phyloP scores from a whole-genome alignment of 2,888 invertebrate species.

The Parnassius glacialis region DNA sequence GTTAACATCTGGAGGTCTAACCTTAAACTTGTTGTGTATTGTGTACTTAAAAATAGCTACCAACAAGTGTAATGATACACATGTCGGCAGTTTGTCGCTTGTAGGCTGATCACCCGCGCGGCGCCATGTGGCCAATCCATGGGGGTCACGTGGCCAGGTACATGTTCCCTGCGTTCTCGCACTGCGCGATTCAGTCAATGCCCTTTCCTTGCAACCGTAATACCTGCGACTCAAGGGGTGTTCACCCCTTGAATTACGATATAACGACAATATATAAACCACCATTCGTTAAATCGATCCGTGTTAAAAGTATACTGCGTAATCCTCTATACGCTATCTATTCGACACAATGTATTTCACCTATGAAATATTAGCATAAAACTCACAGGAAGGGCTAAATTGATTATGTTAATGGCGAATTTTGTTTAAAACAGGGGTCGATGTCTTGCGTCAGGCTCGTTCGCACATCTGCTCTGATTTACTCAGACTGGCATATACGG shows the following conservation, averaged over 20 bases:
- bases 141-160: constrained; percentile 67
- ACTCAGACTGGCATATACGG: constrained; percentile 44
- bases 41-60: constrained; percentile 39
- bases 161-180: constrained; percentile 29
- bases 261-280: constrained; percentile 10
- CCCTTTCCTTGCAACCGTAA: constrained; percentile 29
- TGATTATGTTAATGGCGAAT: constrained; percentile 57
- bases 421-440: constrained; percentile 47
- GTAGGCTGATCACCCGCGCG: constrained; percentile 51
- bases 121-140: constrained; percentile 56
- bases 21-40: constrained; percentile 44
- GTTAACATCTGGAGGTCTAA: constrained; percentile 46
- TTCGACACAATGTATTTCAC: constrained; percentile 40
- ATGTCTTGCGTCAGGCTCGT: constrained; percentile 49
- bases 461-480: constrained; percentile 74
- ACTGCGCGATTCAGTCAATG: constrained; percentile 51
- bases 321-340: constrained; percentile 12
- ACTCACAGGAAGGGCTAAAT: constrained; percentile 47
- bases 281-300: constrained; percentile 17
- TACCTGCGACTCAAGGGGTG: constrained; percentile 20
- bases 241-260: constrained; percentile 25
- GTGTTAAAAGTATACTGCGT: constrained; percentile 15
- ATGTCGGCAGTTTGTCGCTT: constrained; percentile 57
- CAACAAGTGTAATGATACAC: constrained; percentile 40
- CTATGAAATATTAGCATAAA: constrained; percentile 46